Conservation (phyloP, 2,888 invertebrate genomes). For the Drosophila suboccidentalis region DNA sequence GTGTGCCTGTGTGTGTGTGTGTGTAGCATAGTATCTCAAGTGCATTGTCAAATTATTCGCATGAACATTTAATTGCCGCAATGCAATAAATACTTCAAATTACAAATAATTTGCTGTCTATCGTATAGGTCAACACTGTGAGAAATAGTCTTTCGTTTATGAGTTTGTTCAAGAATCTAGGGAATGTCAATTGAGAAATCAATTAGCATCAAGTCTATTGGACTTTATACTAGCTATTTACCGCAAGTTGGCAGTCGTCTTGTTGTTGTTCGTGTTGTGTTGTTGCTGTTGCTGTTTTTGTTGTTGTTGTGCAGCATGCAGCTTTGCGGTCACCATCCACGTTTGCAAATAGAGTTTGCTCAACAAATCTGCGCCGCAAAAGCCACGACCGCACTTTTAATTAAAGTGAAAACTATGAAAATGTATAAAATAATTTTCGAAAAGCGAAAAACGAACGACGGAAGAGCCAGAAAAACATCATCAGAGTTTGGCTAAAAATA, state of each 20-base stretch:
- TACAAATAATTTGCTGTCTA: neutral
- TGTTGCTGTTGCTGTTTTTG: neutral
- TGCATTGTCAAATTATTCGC: constrained; percentile 32
- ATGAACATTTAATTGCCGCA: constrained; percentile 53
- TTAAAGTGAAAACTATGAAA: constrained; percentile 80
- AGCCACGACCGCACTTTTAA: constrained; percentile 77
- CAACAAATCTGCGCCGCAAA: constrained; percentile 67
- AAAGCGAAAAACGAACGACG: constrained; percentile 14
- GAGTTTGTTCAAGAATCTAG: neutral
- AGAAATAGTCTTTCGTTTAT: neutral
- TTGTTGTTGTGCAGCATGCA: constrained; percentile 10
- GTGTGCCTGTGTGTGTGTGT: constrained; percentile 6
- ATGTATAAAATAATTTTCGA: constrained; percentile 69
- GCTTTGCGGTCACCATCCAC: constrained; percentile 23
- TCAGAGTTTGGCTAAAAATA: constrained; percentile 29
- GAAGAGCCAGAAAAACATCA: constrained; percentile 31
- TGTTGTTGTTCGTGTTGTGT: constrained; percentile 2
- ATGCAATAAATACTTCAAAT: constrained; percentile 55
- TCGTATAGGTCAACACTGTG: neutral
- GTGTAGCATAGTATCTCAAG: constrained; percentile 12
- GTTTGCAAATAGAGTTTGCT: constrained; percentile 64
- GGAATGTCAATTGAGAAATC: constrained; percentile 3
- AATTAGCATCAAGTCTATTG: constrained; percentile 1
- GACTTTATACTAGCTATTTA: constrained; percentile 1
- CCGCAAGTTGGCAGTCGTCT: constrained; percentile 6